Evolutionary conservation across 2,113 vertebrate species (phyloP).

Genomic region (Gallinago undulata): DNA sequence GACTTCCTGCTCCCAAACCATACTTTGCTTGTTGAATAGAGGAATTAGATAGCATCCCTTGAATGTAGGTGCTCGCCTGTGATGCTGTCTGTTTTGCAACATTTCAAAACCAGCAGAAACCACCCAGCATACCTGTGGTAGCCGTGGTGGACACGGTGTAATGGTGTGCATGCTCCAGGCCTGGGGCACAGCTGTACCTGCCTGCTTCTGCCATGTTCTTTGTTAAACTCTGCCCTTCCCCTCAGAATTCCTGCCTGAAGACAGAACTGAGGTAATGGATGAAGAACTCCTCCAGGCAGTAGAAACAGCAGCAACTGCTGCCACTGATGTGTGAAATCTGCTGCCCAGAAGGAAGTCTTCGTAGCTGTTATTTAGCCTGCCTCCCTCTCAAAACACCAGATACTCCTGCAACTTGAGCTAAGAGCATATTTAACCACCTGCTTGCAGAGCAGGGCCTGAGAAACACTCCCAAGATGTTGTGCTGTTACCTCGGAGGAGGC

Average conservation of each 20-base stretch:
- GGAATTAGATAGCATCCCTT: neutral
- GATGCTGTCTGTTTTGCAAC: neutral
- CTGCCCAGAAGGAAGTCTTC: neutral
- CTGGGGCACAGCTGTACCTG: neutral
- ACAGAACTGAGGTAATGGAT: neutral
- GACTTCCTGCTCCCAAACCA: neutral
- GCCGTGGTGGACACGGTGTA: accelerated
- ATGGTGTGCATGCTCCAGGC: neutral
- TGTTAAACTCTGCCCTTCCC: neutral
- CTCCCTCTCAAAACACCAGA: neutral
- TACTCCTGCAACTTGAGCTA: neutral
- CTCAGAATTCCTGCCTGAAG: neutral
- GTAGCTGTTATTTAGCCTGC: neutral
- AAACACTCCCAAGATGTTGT: neutral
- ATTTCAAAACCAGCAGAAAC: neutral
- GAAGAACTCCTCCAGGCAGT: neutral
- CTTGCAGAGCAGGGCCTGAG: neutral
- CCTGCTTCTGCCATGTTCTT: neutral
- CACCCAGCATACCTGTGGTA: neutral
- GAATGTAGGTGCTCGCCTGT: neutral
- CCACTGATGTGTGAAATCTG: neutral
- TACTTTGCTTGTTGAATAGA: neutral
- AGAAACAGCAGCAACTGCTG: conserved; percentile 15
- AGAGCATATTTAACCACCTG: neutral
- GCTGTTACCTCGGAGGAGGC: neutral